A percentile compares a stretch with the other conserved stretches of the same genome.
phyloP scores from a whole-genome alignment of 2,797 vertebrate species.

The Sebastes nivosus region DNA sequence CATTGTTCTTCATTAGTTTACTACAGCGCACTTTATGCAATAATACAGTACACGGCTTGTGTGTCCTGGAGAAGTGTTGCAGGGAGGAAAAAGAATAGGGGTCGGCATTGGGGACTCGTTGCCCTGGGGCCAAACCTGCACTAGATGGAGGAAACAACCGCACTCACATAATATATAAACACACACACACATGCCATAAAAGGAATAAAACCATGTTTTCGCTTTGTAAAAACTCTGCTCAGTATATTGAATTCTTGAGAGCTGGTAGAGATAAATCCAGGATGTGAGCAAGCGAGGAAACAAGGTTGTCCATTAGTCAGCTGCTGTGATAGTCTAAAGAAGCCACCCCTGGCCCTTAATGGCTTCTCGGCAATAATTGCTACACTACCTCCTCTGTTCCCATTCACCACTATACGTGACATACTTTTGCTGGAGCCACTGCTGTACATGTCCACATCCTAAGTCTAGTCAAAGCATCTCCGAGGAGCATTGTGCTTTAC shows the following conservation, averaged over 20 bases:
- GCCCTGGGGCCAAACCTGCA: constrained; percentile 38
- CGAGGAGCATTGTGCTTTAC: constrained; percentile 56
- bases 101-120: constrained; percentile 1
- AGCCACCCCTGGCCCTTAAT: constrained; percentile 80
- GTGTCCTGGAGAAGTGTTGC: constrained; percentile 2
- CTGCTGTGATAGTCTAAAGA: constrained; percentile 68
- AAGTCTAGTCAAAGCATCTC: constrained; percentile 56
- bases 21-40: background rate
- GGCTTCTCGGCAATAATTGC: constrained; percentile 83
- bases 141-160: constrained; percentile 30
- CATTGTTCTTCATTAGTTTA: background rate
- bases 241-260: constrained; percentile 43
- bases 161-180: background rate
- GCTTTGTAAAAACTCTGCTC: constrained; percentile 44
- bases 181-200: constrained; percentile 43
- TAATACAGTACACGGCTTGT: constrained; percentile 6
- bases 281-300: constrained; percentile 61
- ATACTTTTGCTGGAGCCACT: constrained; percentile 64
- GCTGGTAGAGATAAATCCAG: constrained; percentile 47
- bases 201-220: constrained; percentile 51
- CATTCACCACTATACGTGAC: constrained; percentile 68
- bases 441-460: constrained; percentile 55
- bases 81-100: background rate
- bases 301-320: constrained; percentile 80
- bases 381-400: constrained; percentile 67